Base-by-base conservation (phyloP, 2,888 invertebrate species). In the Cheilosia vulpina region DNA sequence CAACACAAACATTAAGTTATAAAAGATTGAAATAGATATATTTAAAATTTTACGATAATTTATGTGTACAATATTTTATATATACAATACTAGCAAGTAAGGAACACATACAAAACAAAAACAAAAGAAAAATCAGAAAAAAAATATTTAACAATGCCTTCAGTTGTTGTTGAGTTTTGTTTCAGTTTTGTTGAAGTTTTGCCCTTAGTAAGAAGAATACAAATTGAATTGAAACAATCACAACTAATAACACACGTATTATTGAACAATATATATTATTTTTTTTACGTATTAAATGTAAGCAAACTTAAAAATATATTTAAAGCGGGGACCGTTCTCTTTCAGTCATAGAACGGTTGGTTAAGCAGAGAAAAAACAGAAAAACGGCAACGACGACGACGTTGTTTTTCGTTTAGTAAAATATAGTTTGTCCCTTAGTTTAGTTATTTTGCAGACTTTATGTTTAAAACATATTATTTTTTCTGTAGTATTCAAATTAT, bases 361-460 rank as follows among this genome's bases (percentile, higher is more conserved):
- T 38, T 52, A 62, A 52, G 31, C 60, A 50, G 31, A 57, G 43
- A 63, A 53, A 50, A 66, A 43, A 63, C 55, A 75, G 19, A 63
- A 21, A 60, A 43, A 43, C n/a, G 31, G 47, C 76, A 77, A 82
- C 76, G 63, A 76, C 76, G 76, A 84, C 65, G 80, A 71, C 75
- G 84, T 84, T 84, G 84, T 84, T 84, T 84, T 80, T 80, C 79
- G 79, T 79, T 76, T 69, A 83, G 73, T 60, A 57, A 72, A 69
- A 80, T 43, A 78, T 69, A 52, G 45, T 55, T 57, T 57, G 57
- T 53, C 45, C 15, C 11, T 53, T 41, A 34, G n/a, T 71, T 47
- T 41, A 63, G 55, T 45, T 65, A 13, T 43, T 24, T 41, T 50
- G 43, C 11, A 5, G 2, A 34, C 50, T 52, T 52, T 50, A 50